Conservation (phyloP, 2,797 vertebrate species). For the Silurus aristotelis region DNA sequence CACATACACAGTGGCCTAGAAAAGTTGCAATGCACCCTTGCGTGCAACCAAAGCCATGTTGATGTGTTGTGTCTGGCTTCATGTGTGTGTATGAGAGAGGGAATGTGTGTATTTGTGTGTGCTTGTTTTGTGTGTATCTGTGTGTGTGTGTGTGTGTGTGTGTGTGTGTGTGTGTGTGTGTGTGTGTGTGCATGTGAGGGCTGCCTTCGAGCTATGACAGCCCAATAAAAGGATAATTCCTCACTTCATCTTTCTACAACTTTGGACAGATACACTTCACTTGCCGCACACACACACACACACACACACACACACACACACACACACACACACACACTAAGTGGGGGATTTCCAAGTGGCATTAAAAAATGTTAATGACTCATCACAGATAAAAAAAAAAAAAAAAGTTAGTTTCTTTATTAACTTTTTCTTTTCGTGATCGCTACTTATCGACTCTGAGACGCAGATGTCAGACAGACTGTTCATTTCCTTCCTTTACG, state of each 20-base stretch:
- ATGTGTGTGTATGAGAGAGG: constrained; percentile 41
- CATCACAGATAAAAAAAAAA: constrained; percentile 2
- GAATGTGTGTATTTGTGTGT: constrained; percentile 43
- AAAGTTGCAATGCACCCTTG: background rate
- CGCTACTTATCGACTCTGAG: constrained; percentile 7
- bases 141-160: constrained; percentile 21
- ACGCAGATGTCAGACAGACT: constrained; percentile 7
- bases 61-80: constrained; percentile 71
- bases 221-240: constrained; percentile 69
- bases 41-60: constrained; percentile 54
- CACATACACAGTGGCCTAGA: constrained; percentile 19
- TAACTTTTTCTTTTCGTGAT: background rate
- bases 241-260: constrained; percentile 64
- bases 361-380: constrained; percentile 17
- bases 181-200: constrained; percentile 46
- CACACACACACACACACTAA: background rate
- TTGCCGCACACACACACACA: background rate
- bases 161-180: constrained; percentile 55
- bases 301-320: background rate
- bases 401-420: background rate
- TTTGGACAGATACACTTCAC: constrained; percentile 54
- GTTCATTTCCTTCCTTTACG: constrained; percentile 33
- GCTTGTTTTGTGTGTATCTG: constrained; percentile 35
- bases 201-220: constrained; percentile 65
- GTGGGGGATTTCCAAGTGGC: constrained; percentile 20